A percentile compares a stretch with the other conserved stretches of the same genome.
Conservation (phyloP, 2,797 vertebrate genomes). For the Gouania willdenowi region DNA sequence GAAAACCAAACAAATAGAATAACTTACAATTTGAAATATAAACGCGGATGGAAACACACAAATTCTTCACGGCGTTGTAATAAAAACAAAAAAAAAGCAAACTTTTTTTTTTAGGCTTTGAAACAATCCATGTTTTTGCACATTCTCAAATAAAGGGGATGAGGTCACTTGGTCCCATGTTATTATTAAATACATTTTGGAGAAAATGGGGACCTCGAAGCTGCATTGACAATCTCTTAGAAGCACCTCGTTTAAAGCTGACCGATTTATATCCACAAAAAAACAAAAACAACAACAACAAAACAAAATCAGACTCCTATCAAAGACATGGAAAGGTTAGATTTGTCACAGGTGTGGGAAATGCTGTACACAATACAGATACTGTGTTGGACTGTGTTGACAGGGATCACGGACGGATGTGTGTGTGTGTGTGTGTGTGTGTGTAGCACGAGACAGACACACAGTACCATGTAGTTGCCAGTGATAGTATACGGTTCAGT, state of each 20-base stretch:
- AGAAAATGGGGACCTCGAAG: slow-evolving; percentile 48
- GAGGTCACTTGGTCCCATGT: slow-evolving; percentile 32
- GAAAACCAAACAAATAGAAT: slow-evolving; percentile 59
- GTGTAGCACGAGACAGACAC: slow-evolving; percentile 46
- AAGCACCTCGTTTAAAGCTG: slow-evolving; percentile 23
- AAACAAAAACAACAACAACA: not conserved
- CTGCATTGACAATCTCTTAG: slow-evolving; percentile 37
- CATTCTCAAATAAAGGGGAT: slow-evolving; percentile 49
- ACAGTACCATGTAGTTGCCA: slow-evolving; percentile 61
- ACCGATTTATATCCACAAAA: slow-evolving; percentile 1
- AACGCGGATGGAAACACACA: slow-evolving; percentile 60
- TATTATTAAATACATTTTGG: slow-evolving; percentile 12
- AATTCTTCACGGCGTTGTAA: slow-evolving; percentile 1
- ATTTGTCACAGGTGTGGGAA: slow-evolving; percentile 30
- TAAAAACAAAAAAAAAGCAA: slow-evolving; percentile 41
- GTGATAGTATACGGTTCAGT: slow-evolving; percentile 60
- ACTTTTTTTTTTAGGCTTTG: slow-evolving; percentile 16
- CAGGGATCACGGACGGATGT: slow-evolving; percentile 20
- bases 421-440: slow-evolving; percentile 16
- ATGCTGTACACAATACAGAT: slow-evolving; percentile 39
- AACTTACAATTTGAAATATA: slow-evolving; percentile 66
- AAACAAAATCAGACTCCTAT: slow-evolving; percentile 8
- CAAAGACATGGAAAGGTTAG: slow-evolving; percentile 11
- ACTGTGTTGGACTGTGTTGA: slow-evolving; percentile 32
- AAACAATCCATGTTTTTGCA: slow-evolving; percentile 30